Base-by-base conservation (phyloP, 53 echinoderm and acorn worm species). In the Hippasteria phrygiana region DNA sequence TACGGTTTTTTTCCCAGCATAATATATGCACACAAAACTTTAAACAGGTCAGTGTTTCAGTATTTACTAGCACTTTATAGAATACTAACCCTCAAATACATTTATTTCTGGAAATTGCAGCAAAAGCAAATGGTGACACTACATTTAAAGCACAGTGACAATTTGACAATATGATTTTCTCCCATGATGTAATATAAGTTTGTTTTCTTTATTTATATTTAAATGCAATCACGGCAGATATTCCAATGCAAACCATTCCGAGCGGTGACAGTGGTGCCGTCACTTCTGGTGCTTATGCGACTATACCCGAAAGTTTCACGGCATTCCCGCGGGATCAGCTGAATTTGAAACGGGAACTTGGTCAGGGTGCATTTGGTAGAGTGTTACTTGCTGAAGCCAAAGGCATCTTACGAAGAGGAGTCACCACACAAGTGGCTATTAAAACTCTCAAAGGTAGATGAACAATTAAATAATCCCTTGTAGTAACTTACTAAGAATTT, bases 341-440 rank as follows among this genome's bases (percentile, higher is more conserved):
- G 16, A 53, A 32, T 1, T 35, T 79, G 4, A 10, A 18, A 24
- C 54, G 56, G 4, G 56, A 56, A 37, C 86, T 86, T 27, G 86
- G 86, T 1, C 71, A 86, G 32, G 86, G 86, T 32, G 71, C 48
- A 11, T 86, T 86, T 35, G 86, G 86, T 14, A 31, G n/a, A 22
- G 86, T 86, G 48, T 24, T 86, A 36, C 86, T 67, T 6, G 86
- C 48, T 5, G 71, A 34, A n/a, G 86, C 53, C 17, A 29, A 14
- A 34, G 69, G 71, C 8, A 86, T 86, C 13, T 34, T 45, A 2
- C 45, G 36, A 33, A 6, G 32, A 28, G 51, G 38, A 0, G 71
- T 34, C 2, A 34, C 48, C 27, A 67, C 67, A 18, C 34, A 70
- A 16, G 86, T 86, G 51, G 86, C 86, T n/a, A 26, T 86, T 24